Evolutionary conservation across 2,797 vertebrate species (phyloP), one percentile per base, ranked within the genome.

Genomic region (Pelochelys cantorii): DNA sequence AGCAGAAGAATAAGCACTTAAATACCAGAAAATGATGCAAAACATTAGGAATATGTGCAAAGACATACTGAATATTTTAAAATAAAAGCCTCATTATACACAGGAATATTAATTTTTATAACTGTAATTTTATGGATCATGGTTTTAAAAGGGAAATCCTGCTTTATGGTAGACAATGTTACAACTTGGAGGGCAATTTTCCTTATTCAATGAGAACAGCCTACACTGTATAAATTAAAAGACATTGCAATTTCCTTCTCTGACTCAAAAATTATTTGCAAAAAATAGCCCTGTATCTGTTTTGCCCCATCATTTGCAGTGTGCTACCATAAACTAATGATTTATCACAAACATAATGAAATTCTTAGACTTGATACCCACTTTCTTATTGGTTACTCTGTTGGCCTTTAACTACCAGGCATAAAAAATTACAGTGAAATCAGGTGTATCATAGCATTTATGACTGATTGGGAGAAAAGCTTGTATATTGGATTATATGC

Each of bases 121-220:
- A 81, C 52, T 48, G 37, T 25, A 75, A 6, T 75, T 84, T 22
- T 37, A 83, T 52, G 56, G 20, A 83, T 29, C 55, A 74, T 15
- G 6, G 29, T 93, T 86, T 75, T 86, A 90, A 42, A 65, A 31
- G 27, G 88, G 92, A 90, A 91, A n/a, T 54, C 34, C 54, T 55
- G 5, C 62, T 62, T 71, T 34, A 55, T 48, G 23, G 42, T 8
- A 75, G 71, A 75, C 25, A 14, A 12, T 75, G 37, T 75, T 86
- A 68, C 42, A 90, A 77, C 71, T 14, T 77, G 29, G 22, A 81
- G 5, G 55, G 54, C 22, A 87, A 53, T 25, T 83, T 59, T 3
- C 7, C 3, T 12, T 3, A 23, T 12, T 75, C 37, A 48, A 4
- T 23, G 23, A 85, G 15, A 89, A 79, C 57, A n/a, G 27, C 57